Conservation (phyloP, 2,888 invertebrate species). For the Pollenia griseotomentosa region DNA sequence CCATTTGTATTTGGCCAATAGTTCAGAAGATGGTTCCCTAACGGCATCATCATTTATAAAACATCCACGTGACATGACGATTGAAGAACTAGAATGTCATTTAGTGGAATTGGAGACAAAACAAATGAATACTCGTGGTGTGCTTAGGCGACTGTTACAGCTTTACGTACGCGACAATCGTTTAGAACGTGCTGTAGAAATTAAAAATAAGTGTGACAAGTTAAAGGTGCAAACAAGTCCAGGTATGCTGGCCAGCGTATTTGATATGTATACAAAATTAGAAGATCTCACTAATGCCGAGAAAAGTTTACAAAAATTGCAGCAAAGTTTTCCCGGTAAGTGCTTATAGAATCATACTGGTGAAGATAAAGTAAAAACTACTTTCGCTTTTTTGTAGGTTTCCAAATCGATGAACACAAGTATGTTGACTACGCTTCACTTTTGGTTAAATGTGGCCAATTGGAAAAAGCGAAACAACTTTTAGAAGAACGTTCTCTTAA, state of each 20-base stretch:
- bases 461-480: constrained; percentile 82
- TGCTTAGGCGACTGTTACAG: constrained; percentile 87
- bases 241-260: constrained; percentile 88
- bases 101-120: constrained; percentile 88
- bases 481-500: constrained; percentile 85
- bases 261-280: constrained; percentile 87
- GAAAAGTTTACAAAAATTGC: constrained; percentile 85
- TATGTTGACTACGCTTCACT: constrained; percentile 87
- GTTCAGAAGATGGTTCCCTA: constrained; percentile 64
- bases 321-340: constrained; percentile 84
- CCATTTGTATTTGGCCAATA: constrained; percentile 77
- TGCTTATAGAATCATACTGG: neutral
- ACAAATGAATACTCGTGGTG: constrained; percentile 88
- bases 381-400: constrained; percentile 80
- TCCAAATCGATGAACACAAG: constrained; percentile 88
- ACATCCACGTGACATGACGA: constrained; percentile 87
- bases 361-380: neutral
- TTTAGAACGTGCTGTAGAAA: constrained; percentile 85
- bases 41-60: constrained; percentile 82
- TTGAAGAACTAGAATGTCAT: constrained; percentile 87
- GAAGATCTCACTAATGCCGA: constrained; percentile 86
- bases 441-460: constrained; percentile 84
- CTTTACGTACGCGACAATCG: constrained; percentile 86
- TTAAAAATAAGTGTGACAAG: constrained; percentile 85
- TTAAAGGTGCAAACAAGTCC: constrained; percentile 86